Evolutionary conservation across 2,888 invertebrate species (phyloP).

Genomic region (Augiades crinisus): DNA sequence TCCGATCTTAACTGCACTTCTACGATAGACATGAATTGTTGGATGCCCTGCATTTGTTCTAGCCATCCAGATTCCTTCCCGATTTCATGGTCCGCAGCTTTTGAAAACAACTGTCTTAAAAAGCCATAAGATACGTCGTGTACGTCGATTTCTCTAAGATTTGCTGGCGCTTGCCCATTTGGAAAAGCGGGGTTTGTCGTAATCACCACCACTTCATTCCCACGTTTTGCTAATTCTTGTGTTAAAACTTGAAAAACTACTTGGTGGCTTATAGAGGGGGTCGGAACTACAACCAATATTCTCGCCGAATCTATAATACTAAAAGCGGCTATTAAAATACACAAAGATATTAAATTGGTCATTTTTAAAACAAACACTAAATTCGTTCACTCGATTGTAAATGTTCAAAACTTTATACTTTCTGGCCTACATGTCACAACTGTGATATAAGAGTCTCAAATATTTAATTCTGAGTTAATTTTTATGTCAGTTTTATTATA

Average conservation of each 20-base stretch:
- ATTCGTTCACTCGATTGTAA: no score
- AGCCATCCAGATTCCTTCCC: no score
- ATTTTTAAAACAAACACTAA: no score
- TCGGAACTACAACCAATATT: neutral
- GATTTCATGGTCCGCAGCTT: neutral
- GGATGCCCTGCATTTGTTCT: no score
- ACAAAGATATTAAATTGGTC: no score
- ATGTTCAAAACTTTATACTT: no score
- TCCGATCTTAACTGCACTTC: neutral
- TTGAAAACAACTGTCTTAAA: slow-evolving; percentile 21
- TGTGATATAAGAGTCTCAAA: no score
- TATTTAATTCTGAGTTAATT: no score
- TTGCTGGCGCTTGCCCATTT: slow-evolving; percentile 37
- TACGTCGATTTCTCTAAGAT: slow-evolving; percentile 46
- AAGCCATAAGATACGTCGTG: slow-evolving; percentile 42
- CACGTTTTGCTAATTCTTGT: slow-evolving; percentile 27
- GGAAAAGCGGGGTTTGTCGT: slow-evolving; percentile 41
- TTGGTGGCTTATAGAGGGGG: neutral
- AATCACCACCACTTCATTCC: slow-evolving; percentile 41
- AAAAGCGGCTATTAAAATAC: no score
- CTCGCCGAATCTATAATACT: neutral
- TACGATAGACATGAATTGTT: neutral
- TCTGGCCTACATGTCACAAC: no score
- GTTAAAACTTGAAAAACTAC: neutral
- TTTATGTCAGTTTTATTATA: no score